Evolutionary conservation across 2,113 vertebrate genomes (phyloP).

Genomic region (Lontra canadensis): DNA sequence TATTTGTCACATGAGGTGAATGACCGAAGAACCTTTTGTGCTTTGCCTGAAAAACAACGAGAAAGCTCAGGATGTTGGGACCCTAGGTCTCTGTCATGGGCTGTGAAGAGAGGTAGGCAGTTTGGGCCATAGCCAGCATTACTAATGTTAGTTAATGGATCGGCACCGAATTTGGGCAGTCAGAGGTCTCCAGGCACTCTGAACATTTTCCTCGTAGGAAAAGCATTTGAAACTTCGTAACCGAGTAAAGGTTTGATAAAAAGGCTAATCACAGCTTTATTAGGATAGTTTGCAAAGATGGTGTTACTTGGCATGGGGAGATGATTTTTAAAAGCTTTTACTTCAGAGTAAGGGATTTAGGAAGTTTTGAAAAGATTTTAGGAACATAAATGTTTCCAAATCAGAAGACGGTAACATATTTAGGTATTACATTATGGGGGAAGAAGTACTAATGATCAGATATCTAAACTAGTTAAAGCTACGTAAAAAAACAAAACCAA

Average conservation of each 20-base stretch:
- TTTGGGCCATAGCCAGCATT: background rate
- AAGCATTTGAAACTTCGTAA: background rate
- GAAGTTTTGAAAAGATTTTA: background rate
- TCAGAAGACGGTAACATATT: background rate
- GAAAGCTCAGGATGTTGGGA: background rate
- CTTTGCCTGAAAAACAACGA: constrained; percentile 89
- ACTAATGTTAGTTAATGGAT: background rate
- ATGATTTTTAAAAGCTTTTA: background rate
- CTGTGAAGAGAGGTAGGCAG: background rate
- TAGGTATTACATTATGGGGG: background rate
- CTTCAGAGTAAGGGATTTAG: background rate
- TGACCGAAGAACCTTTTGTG: constrained; percentile 98
- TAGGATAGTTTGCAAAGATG: background rate
- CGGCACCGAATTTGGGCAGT: background rate
- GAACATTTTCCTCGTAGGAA: background rate
- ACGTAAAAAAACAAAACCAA: background rate
- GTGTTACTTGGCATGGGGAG: background rate
- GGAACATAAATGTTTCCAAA: background rate
- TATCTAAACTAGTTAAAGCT: background rate
- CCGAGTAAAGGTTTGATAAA: background rate
- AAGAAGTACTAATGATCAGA: background rate
- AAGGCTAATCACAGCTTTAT: background rate
- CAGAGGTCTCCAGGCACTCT: background rate
- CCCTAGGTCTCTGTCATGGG: background rate
- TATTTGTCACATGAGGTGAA: constrained; percentile 96